phyloP scores from a whole-genome alignment of 2,888 invertebrate species.

The Dysmachus trigonus region DNA sequence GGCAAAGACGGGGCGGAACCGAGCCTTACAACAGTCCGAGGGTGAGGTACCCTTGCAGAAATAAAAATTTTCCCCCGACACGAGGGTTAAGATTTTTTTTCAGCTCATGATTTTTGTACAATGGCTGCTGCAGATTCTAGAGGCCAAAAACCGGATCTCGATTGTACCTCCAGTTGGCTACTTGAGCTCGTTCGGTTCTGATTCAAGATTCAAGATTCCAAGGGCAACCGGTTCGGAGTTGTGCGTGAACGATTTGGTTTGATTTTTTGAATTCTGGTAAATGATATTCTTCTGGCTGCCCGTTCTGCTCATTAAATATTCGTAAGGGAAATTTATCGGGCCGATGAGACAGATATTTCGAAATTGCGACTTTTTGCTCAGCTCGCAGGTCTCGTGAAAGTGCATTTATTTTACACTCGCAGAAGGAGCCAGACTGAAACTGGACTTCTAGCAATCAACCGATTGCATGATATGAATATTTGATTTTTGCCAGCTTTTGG shows the following conservation, averaged over 20 bases:
- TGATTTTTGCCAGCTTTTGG: background rate
- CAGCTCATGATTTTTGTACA: background rate
- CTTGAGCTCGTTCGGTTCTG: background rate
- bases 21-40: background rate
- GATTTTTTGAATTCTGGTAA: background rate
- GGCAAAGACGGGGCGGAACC: background rate
- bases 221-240: background rate
- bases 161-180: background rate
- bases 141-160: background rate
- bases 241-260: background rate
- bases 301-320: background rate
- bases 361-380: background rate
- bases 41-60: background rate
- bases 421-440: background rate
- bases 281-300: background rate
- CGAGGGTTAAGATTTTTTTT: background rate
- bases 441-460: background rate
- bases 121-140: background rate
- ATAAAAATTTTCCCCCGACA: background rate
- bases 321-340: background rate
- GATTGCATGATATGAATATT: background rate
- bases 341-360: background rate
- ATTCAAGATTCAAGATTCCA: background rate
- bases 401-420: background rate
- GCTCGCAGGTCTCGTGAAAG: background rate